Evolutionary conservation across 2,888 invertebrate species (phyloP).

Genomic region (Smittia aterrima): DNA sequence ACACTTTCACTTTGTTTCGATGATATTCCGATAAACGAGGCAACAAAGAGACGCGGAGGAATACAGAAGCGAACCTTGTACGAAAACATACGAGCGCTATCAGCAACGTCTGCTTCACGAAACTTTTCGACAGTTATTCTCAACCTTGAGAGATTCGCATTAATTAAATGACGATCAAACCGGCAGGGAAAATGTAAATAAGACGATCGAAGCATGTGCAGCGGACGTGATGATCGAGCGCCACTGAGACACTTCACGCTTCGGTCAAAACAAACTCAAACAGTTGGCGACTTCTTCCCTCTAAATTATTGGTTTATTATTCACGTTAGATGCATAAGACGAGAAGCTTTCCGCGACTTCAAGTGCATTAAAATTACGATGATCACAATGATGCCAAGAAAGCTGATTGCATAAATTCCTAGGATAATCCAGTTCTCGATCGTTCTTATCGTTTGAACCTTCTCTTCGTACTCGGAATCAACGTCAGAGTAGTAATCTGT

Average conservation of each 20-base stretch:
- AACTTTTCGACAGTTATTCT: too few relatives aligned
- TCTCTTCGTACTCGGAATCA: background rate
- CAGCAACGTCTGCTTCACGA: too few relatives aligned
- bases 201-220: too few relatives aligned
- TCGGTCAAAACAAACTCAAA: too few relatives aligned
- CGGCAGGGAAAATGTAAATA: too few relatives aligned
- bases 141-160: too few relatives aligned
- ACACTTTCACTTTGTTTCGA: background rate
- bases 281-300: too few relatives aligned
- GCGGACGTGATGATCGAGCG: too few relatives aligned
- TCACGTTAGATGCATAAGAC: background rate
- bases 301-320: too few relatives aligned
- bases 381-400: background rate
- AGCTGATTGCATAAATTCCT: background rate
- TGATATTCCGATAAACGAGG: background rate
- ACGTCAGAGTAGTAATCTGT: background rate
- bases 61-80: background rate
- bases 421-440: slow-evolving; percentile 15
- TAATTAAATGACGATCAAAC: too few relatives aligned
- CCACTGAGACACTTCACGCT: too few relatives aligned
- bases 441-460: slow-evolving; percentile 13
- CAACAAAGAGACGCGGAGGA: background rate
- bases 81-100: too few relatives aligned
- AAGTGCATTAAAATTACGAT: slow-evolving; percentile 11
- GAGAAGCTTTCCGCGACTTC: background rate